Percentiles rank a stretch among this genome's conserved stretches.
phyloP scores from a whole-genome alignment of 2,888 invertebrate genomes.

The Chesias legatella region DNA sequence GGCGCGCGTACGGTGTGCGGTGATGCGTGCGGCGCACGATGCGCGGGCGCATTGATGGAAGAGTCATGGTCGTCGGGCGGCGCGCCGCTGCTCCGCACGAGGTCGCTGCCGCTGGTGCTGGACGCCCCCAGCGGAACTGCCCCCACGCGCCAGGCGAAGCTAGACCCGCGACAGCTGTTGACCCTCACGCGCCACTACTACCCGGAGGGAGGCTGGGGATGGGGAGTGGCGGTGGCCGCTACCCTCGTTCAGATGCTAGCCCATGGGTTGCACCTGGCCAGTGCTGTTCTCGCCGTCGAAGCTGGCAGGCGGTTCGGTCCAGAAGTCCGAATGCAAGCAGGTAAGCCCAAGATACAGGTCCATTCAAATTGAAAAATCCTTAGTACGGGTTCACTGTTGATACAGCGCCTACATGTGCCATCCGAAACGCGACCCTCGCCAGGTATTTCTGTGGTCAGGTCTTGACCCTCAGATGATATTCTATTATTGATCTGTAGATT shows the following conservation, averaged over 20 bases:
- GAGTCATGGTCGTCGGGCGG: conserved; percentile 80
- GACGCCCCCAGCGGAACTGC: conserved; percentile 72
- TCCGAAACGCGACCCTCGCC: no score
- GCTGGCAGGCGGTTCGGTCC: conserved; percentile 81
- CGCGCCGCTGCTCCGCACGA: conserved; percentile 83
- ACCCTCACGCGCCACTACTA: conserved; percentile 90
- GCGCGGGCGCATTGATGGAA: conserved; percentile 76
- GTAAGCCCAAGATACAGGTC: conserved; percentile 50
- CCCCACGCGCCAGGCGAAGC: conserved; percentile 69
- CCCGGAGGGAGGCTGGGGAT: conserved; percentile 94
- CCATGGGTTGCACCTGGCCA: conserved; percentile 87
- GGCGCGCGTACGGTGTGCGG: conserved; percentile 52
- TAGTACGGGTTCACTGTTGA: no score
- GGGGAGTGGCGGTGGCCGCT: conserved; percentile 87
- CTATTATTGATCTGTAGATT: no score
- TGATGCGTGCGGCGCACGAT: conserved; percentile 69
- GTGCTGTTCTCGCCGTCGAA: conserved; percentile 81
- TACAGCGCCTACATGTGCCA: no score
- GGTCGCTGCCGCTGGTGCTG: conserved; percentile 84
- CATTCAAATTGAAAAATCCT: no score
- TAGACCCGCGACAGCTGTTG: conserved; percentile 80
- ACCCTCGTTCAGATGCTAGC: conserved; percentile 87
- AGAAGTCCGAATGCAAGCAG: conserved; percentile 82
- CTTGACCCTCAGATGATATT: no score
- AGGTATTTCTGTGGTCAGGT: no score